A percentile compares a stretch with the other conserved stretches of the same genome.
Conservation (phyloP, 2,888 invertebrate genomes). For the Halictus ligatus region DNA sequence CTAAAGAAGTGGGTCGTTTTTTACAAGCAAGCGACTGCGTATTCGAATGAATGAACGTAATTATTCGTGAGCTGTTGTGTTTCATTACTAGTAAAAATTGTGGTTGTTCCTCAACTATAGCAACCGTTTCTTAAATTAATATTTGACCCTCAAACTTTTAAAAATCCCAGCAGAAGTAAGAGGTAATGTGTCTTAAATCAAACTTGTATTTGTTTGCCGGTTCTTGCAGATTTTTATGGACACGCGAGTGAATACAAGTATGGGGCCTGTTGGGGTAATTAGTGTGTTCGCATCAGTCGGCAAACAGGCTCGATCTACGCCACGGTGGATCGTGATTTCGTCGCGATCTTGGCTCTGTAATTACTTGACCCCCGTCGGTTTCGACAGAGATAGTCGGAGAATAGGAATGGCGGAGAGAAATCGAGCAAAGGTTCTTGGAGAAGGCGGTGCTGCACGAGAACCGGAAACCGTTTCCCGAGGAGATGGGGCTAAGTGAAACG, state of each 20-base stretch:
- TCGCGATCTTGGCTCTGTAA: conserved; percentile 22
- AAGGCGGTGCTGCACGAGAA: conserved; percentile 20
- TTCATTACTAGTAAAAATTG: no score
- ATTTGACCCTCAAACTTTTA: neutral
- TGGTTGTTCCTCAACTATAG: no score
- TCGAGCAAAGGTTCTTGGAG: neutral
- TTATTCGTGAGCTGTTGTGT: no score
- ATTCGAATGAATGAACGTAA: no score
- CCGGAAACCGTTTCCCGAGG: conserved; percentile 34
- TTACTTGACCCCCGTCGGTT: conserved; percentile 14
- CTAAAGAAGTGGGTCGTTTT: no score
- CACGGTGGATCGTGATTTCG: conserved; percentile 29
- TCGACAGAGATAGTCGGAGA: neutral
- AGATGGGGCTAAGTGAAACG: conserved; percentile 33
- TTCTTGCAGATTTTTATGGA: neutral
- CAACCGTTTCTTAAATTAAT: no score
- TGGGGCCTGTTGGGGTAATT: neutral
- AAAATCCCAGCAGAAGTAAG: neutral
- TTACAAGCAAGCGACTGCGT: no score
- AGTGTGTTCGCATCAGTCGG: neutral
- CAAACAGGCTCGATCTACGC: neutral
- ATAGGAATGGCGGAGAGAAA: conserved; percentile 4
- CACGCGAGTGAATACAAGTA: neutral
- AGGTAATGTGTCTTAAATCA: neutral
- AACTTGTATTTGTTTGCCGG: neutral